Base-by-base conservation (phyloP, 2,888 invertebrate genomes). In the Cantharis flavilabris region DNA sequence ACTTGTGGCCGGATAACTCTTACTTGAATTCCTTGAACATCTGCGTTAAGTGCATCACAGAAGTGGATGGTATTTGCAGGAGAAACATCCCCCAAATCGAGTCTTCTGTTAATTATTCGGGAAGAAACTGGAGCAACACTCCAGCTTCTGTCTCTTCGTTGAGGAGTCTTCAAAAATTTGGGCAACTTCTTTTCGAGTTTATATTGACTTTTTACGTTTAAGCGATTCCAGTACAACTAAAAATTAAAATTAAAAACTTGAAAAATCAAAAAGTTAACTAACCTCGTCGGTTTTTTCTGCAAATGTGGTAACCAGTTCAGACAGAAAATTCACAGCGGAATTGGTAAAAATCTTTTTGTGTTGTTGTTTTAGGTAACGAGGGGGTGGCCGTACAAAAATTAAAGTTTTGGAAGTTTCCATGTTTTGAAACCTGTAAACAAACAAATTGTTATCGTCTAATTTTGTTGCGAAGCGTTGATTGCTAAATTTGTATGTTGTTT, bases 31-130 rank as follows among this genome's bases (percentile, higher is more conserved):
- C 92, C 92, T 85, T 92, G 91, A 0, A 91, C 91, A 79, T 91
- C 89, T 63, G 90, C 87, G 76, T 89, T 89, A 0, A 93, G 86
- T 1, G 92, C 91, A 9, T 89, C 88, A 1, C 89, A 87, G 83
- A 93, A 91, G 83, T 92, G 92, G 13, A 89, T 88, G 1, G 89
- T 88, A 84, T 92, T 90, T 23, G 91, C 89, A n/a, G 93, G 91
- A 26, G 92, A 91, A 0, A 93, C 92, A 85, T 93, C 92, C 9
- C 93, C 92, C 78, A 92, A 88, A 86, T 94, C 92, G 83, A 94
- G 83, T 82, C 91, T 90, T 78, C 93, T 91, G 85, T 92, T 90
- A 81, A 90, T 86, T 80, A 92, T 86, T 85, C 91, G 87, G 80
- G 89, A 81, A 71, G 93, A 90, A 80, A 93, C 85, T 69, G 92